Percentiles rank a stretch among this genome's conserved stretches.
Evolutionary conservation across 2,888 invertebrate species (phyloP).

Genomic region (Lottia scabra): DNA sequence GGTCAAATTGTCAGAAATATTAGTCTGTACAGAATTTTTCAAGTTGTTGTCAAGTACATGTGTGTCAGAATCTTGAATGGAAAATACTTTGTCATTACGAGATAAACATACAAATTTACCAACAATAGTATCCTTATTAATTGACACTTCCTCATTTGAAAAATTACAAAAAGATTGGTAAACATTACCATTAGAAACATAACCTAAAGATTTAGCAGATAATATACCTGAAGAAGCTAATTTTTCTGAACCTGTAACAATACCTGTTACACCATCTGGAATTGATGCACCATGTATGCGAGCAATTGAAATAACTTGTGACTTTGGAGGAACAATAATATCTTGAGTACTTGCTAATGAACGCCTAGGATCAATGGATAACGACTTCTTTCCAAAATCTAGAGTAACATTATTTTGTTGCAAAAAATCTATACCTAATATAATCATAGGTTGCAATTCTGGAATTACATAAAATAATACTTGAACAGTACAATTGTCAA

Average conservation of each 20-base stretch:
- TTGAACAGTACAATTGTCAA: background rate
- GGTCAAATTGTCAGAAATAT: background rate
- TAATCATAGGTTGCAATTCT: background rate
- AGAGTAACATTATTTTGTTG: slow-evolving; percentile 2
- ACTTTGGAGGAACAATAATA: background rate
- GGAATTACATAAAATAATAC: slow-evolving; percentile 4
- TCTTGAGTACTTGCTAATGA: background rate
- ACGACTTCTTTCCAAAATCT: slow-evolving; percentile 5
- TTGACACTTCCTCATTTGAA: background rate
- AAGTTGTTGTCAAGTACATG: background rate
- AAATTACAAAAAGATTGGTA: background rate
- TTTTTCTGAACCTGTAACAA: slow-evolving; percentile 2
- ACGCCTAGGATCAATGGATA: slow-evolving; percentile 1
- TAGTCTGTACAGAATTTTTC: background rate
- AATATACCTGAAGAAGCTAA: background rate
- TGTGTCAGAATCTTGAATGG: background rate
- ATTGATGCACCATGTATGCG: background rate
- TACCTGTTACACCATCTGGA: background rate
- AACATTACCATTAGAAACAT: background rate
- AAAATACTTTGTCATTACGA: background rate
- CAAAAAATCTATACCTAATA: slow-evolving; percentile 9
- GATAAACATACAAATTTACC: slow-evolving; percentile 2
- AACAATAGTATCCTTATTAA: background rate
- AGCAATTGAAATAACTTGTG: background rate
- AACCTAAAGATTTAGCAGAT: background rate